Conservation (phyloP, 2,797 vertebrate species). For the Acestrorhynchus altus region DNA sequence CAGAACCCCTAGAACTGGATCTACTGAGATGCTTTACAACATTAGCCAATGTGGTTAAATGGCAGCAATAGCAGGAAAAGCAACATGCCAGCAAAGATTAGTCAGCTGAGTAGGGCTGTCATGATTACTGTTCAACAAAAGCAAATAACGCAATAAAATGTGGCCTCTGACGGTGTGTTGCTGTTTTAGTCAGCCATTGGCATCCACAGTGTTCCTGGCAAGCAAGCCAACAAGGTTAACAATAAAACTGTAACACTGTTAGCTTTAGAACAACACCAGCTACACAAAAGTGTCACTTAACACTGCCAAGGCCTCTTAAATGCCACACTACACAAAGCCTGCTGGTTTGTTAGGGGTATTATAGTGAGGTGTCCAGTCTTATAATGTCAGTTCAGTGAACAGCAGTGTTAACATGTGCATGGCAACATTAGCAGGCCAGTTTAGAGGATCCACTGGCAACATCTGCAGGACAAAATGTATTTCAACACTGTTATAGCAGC, state of each 20-base stretch:
- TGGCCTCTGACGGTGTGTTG: background rate
- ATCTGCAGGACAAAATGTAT: too few relatives aligned
- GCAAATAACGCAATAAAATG: background rate
- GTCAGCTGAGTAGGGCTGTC: background rate
- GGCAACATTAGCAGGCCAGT: background rate
- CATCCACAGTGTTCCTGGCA: background rate
- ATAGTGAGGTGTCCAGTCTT: background rate
- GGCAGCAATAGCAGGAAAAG: conserved; percentile 49
- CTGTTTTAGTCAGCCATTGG: background rate
- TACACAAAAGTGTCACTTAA: background rate
- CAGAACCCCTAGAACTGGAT: conserved; percentile 9
- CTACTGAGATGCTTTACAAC: too few relatives aligned
- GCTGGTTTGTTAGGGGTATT: background rate
- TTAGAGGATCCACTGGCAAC: too few relatives aligned
- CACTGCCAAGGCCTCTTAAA: too few relatives aligned
- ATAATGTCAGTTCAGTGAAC: background rate
- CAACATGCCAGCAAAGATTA: conserved; percentile 40
- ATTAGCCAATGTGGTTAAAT: background rate
- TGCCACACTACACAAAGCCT: too few relatives aligned
- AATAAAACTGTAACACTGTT: background rate
- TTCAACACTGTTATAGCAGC: too few relatives aligned
- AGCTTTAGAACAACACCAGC: background rate
- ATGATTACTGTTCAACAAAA: too few relatives aligned
- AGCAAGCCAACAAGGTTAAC: background rate
- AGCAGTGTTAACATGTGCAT: background rate